Conservation (phyloP, 2,113 vertebrate genomes). For the Crocuta crocuta region DNA sequence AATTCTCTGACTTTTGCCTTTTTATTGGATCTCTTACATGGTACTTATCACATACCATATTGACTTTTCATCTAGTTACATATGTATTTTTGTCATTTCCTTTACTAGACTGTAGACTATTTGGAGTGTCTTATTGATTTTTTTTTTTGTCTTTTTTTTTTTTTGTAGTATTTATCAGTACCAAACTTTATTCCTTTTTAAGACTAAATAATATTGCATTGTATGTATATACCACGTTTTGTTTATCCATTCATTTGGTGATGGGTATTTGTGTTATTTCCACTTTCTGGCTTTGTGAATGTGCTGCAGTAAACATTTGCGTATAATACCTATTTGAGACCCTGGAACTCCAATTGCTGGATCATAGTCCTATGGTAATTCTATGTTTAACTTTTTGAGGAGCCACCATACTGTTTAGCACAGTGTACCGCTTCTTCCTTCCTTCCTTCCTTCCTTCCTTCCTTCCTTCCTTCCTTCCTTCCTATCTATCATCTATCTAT, state of each 20-base stretch:
- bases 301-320: neutral
- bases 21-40: neutral
- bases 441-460: too few relatives aligned
- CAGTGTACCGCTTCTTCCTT: neutral
- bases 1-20: neutral
- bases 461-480: too few relatives aligned
- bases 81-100: neutral
- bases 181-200: neutral
- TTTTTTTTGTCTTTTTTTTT: neutral
- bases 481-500: too few relatives aligned
- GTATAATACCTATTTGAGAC: neutral
- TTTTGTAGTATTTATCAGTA: neutral
- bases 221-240: neutral
- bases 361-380: neutral
- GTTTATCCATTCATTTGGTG: neutral
- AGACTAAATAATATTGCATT: neutral
- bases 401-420: neutral
- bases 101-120: neutral
- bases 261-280: neutral
- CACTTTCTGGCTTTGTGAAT: neutral
- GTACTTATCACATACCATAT: neutral
- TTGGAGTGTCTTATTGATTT: neutral
- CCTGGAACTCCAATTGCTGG: neutral
- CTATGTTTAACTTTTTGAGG: neutral
- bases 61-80: neutral